A percentile compares a stretch with the other conserved stretches of the same genome.
These are phyloP conservation scores for Clarias fuscus DNA, from an alignment of 2,797 vertebrate species.

Conservation along the genomic window DNA sequence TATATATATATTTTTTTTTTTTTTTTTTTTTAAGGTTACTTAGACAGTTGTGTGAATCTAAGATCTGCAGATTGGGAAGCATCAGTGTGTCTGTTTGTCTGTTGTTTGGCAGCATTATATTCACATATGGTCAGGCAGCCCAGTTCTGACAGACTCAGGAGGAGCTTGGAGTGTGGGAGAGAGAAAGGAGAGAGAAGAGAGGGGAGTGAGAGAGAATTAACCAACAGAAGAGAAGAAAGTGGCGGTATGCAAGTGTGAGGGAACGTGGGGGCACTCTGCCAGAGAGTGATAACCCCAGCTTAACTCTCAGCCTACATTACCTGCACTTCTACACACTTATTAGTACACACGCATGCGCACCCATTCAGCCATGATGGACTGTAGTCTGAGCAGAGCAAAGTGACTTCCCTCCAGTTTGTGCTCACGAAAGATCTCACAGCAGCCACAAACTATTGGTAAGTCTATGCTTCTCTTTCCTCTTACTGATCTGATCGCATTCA, in stretches of 20 bases:
- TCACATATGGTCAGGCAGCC: conserved; percentile 64
- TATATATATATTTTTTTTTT: no score
- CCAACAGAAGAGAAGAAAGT: conserved; percentile 36
- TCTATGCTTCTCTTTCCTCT: neutral
- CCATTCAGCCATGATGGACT: conserved; percentile 48
- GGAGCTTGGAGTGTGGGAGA: conserved; percentile 48
- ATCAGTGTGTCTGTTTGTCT: conserved; percentile 39
- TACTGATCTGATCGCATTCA: neutral
- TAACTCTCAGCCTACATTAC: conserved; percentile 65
- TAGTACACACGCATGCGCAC: conserved; percentile 53
- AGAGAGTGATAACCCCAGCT: conserved; percentile 64
- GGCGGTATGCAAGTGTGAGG: conserved; percentile 19
- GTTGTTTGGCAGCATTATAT: conserved; percentile 64
- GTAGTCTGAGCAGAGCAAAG: conserved; percentile 46
- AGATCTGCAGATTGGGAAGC: conserved; percentile 38
- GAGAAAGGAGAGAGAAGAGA: conserved; percentile 36
- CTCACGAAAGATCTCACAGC: conserved; percentile 43
- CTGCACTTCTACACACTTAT: conserved; percentile 50
- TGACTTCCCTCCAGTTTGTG: conserved; percentile 44
- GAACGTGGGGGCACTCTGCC: conserved; percentile 54
- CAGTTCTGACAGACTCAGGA: conserved; percentile 59
- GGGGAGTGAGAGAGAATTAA: conserved; percentile 40
- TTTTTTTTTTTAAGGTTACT: conserved; percentile 21
- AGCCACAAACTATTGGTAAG: conserved; percentile 50
- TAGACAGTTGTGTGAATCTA: conserved; percentile 60